Conservation (phyloP, 2,797 vertebrate species). For the Anolis apletophallus region DNA sequence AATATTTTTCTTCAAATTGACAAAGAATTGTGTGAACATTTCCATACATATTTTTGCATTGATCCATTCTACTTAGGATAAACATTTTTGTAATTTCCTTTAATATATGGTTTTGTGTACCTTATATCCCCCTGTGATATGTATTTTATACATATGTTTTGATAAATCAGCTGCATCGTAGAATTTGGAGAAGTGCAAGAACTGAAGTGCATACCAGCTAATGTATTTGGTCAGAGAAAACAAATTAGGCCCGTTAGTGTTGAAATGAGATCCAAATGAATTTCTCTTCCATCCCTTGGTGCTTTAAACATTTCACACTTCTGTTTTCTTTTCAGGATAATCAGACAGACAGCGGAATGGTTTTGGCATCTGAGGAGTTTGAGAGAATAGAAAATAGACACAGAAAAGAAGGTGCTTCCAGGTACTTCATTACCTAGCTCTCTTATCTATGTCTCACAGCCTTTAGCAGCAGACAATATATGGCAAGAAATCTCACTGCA, state of each 20-base stretch:
- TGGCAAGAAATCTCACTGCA: conserved; percentile 37
- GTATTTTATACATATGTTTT: not conserved
- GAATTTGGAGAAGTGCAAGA: not conserved
- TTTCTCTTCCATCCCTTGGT: not conserved
- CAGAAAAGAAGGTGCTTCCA: conserved; percentile 84
- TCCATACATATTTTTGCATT: not conserved
- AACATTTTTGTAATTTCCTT: not conserved
- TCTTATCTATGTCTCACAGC: not conserved
- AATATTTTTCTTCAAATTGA: not conserved
- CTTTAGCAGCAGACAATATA: conserved; percentile 1
- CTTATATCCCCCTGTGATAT: not conserved
- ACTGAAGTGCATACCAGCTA: not conserved
- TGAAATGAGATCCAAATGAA: not conserved
- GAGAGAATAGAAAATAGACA: conserved; percentile 92
- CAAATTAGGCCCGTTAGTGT: not conserved
- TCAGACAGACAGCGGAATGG: conserved; percentile 99
- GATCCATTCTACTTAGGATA: not conserved
- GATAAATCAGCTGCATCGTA: not conserved
- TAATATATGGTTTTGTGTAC: not conserved
- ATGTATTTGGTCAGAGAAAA: not conserved
- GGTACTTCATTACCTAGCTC: conserved; percentile 75
- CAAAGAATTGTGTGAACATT: not conserved
- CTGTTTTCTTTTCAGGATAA: conserved; percentile 87
- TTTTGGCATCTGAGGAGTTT: conserved; percentile 96
- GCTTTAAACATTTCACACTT: conserved; percentile 57